phyloP scores from a whole-genome alignment of 2,797 vertebrate species.

The Lepus oiostolus region DNA sequence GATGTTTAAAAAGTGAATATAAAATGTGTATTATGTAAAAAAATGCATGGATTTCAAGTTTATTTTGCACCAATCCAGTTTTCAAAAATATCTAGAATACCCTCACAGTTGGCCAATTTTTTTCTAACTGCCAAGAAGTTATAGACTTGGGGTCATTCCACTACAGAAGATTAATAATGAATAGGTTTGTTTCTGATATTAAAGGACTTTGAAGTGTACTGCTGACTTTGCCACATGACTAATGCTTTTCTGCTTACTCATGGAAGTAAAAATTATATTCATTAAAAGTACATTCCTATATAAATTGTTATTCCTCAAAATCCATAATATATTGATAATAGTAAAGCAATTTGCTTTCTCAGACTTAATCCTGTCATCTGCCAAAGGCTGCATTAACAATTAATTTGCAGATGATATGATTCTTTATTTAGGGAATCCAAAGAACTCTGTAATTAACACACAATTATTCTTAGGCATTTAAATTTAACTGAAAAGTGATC shows the following conservation, averaged over 20 bases:
- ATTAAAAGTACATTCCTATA: constrained; percentile 3
- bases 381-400: background rate
- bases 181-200: background rate
- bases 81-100: no score
- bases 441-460: no score
- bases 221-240: background rate
- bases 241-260: constrained; percentile 1
- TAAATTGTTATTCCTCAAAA: constrained; percentile 55
- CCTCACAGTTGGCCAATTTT: background rate
- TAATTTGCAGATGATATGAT: no score
- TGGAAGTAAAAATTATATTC: constrained; percentile 52
- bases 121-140: background rate
- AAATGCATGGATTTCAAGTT: no score
- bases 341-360: constrained; percentile 42
- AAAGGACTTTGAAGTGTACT: background rate
- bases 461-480: no score
- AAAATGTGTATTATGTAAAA: no score
- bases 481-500: no score
- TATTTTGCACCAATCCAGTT: no score
- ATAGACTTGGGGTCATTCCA: background rate
- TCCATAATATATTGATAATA: constrained; percentile 3
- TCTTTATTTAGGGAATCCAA: no score
- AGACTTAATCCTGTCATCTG: background rate
- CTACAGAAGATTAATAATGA: background rate
- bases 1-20: no score